Evolutionary conservation across 2,888 invertebrate genomes (phyloP).

Genomic region (Strigamia maritima): DNA sequence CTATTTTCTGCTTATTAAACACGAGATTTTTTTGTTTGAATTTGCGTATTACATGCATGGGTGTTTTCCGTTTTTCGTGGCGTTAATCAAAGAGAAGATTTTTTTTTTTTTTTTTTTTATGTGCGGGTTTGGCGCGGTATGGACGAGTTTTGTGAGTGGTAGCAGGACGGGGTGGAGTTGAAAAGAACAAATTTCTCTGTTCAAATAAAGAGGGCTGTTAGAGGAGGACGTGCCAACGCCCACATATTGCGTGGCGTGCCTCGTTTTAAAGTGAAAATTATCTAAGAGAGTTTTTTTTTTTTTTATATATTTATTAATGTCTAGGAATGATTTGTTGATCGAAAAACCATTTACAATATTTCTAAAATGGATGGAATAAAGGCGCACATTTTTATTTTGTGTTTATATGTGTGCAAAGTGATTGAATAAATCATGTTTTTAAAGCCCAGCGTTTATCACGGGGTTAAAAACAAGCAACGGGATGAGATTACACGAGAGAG

Average conservation of each 20-base stretch:
- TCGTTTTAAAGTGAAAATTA: neutral
- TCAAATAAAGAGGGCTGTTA: neutral
- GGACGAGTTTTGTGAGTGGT: neutral
- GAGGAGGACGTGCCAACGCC: neutral
- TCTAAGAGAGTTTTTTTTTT: neutral
- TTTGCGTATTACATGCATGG: neutral
- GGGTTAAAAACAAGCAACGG: neutral
- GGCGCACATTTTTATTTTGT: too few species aligned
- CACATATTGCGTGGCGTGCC: neutral
- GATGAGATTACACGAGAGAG: neutral
- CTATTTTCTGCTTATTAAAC: neutral
- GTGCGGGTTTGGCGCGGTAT: neutral
- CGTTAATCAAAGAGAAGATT: neutral
- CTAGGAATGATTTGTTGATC: slow-evolving; percentile 5
- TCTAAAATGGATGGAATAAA: too few species aligned
- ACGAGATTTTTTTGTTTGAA: neutral
- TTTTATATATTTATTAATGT: neutral
- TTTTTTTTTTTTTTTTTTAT: neutral
- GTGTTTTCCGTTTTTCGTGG: neutral
- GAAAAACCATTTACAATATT: neutral
- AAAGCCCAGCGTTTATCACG: neutral
- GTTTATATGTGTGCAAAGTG: neutral
- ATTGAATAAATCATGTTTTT: neutral
- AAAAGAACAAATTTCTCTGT: neutral
- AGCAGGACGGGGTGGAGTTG: neutral